Evolutionary conservation across 2,888 invertebrate genomes (phyloP), one percentile per base, ranked within the genome.

Genomic region (Drosophila nigricruria): DNA sequence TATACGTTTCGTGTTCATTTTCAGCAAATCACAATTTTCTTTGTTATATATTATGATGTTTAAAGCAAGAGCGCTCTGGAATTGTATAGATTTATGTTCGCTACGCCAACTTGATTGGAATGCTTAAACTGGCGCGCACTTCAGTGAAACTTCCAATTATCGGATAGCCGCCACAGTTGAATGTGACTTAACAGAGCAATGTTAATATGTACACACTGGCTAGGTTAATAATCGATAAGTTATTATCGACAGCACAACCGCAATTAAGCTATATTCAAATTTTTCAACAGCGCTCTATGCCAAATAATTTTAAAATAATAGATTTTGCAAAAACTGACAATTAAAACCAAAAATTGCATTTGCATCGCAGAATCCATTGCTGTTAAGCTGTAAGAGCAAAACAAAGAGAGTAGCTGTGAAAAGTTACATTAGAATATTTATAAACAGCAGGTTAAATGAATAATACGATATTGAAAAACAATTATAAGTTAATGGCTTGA

Each of bases 161-260:
- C 62, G 56, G 1, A 8, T 5, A 3, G 12, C 52, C 52, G 14
- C 40, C 40, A 52, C 12, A 25, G 0, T 3, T 12, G 1, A 10
- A 25, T 36, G n/a, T 5, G 0, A 10, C 0, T 32, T 42, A 3
- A 16, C n/a, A 49, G 16, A 30, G 5, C 20, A 1, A 32, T 36
- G 8, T 14, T 4, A 4, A 1, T 16, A 40, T 73, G 73, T 30
- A 50, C 52, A 67, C 73, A 72, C 62, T 67, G 61, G 3, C 1
- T 34, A 1, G 3, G 0, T 1, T 32, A 27, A 3, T 32, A 27
- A 3, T 49, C 49, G 30, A 49, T 10, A 10, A 10, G 10, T 10
- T 30, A 1, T 30, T 30, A 30, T 30, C 30, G 10, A 30, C 30
- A 30, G 30, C 1, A 5, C 30, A 30, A 10, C 30, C 30, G 10